A percentile compares a stretch with the other conserved stretches of the same genome.
These are phyloP conservation scores for Pempheris klunzingeri DNA, from an alignment of 2,797 vertebrate species.

Conservation along the genomic window DNA sequence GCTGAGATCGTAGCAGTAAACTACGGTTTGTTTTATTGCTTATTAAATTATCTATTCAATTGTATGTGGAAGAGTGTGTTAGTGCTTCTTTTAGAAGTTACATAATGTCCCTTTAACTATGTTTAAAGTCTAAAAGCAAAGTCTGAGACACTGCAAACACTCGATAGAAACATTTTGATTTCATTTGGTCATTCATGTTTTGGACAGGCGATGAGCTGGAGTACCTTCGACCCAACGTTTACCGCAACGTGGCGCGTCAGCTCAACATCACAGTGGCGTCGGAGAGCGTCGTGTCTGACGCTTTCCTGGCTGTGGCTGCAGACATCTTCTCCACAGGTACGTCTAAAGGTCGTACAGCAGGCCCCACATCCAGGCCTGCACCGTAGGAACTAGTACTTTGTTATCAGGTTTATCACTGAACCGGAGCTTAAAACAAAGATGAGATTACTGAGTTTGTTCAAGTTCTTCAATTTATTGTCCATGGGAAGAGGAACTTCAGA, in stretches of 20 bases:
- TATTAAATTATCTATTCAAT: not conserved
- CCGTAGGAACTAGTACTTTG: conserved; percentile 17
- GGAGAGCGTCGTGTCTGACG: conserved; percentile 92
- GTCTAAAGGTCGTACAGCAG: no score
- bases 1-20: no score
- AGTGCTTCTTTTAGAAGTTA: not conserved
- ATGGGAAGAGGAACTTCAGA: conserved; percentile 39
- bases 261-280: conserved; percentile 94
- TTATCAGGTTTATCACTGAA: conserved; percentile 17
- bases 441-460: conserved; percentile 4
- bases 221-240: conserved; percentile 93
- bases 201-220: conserved; percentile 93
- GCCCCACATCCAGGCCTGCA: not conserved
- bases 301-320: conserved; percentile 93
- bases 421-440: conserved; percentile 1
- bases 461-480: conserved; percentile 36
- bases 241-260: conserved; percentile 93
- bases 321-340: conserved; percentile 98
- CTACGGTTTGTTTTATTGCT: no score
- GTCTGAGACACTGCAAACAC: not conserved
- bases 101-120: not conserved
- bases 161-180: not conserved
- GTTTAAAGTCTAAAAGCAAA: not conserved
- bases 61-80: not conserved
- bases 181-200: conserved; percentile 26